These are phyloP conservation scores for Calameuta idolon DNA, from an alignment of 2,888 invertebrate genomes.

Conservation along the genomic window DNA sequence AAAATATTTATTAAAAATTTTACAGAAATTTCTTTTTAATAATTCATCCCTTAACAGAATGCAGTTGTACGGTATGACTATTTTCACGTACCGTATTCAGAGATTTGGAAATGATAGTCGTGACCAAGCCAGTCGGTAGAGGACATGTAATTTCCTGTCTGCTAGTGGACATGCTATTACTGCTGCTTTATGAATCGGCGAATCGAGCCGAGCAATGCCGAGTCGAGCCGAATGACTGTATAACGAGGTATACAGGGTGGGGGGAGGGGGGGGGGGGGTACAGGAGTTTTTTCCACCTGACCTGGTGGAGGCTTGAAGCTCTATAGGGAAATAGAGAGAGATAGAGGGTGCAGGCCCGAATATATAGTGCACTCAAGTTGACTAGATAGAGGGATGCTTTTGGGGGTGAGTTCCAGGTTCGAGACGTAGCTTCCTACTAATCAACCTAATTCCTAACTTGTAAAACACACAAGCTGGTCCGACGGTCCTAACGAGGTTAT, in stretches of 20 bases:
- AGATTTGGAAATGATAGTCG: background rate
- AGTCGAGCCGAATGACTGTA: slow-evolving; percentile 13
- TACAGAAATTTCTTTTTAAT: too few species aligned
- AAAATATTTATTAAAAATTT: background rate
- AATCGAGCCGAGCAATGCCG: slow-evolving; percentile 12
- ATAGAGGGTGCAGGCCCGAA: background rate
- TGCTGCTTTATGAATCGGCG: slow-evolving; percentile 2
- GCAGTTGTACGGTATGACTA: background rate
- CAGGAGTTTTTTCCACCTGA: background rate
- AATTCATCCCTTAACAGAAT: background rate
- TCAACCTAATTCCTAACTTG: slow-evolving; percentile 67
- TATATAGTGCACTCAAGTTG: background rate
- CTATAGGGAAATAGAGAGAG: background rate
- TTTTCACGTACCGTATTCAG: background rate
- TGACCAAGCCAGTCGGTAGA: background rate
- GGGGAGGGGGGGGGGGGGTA: background rate
- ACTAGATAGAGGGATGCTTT: background rate
- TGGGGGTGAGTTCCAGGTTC: background rate
- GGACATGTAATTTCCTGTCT: slow-evolving; percentile 64
- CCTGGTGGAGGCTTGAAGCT: background rate
- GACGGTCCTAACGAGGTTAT: slow-evolving; percentile 63
- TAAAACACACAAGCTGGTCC: slow-evolving; percentile 64
- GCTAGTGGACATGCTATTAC: slow-evolving; percentile 46
- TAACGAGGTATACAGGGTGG: background rate
- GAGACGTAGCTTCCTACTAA: slow-evolving; percentile 51